phyloP scores from a whole-genome alignment of 2,888 invertebrate species.

The Oscheius sp. region DNA sequence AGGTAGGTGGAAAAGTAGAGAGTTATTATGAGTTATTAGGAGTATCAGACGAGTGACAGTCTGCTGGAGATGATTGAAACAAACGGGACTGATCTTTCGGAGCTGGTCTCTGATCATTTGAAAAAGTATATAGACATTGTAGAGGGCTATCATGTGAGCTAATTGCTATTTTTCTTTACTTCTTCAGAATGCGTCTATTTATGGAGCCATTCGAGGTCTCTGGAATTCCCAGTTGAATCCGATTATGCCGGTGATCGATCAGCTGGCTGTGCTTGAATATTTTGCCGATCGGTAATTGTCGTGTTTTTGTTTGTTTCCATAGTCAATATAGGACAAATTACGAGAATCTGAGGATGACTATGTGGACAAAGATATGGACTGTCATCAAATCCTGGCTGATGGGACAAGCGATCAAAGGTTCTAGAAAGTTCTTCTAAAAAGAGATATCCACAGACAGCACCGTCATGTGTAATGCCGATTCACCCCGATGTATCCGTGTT shows the following conservation, averaged over 20 bases:
- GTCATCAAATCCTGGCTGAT: conserved; percentile 26
- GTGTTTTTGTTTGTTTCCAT: not conserved
- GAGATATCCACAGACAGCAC: not conserved
- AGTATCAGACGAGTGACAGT: conserved; percentile 11
- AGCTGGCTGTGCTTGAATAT: conserved; percentile 47
- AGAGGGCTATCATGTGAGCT: conserved; percentile 46
- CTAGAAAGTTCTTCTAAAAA: not conserved
- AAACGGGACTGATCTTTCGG: conserved; percentile 27
- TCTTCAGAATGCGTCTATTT: conserved; percentile 50
- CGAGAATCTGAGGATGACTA: conserved; percentile 43
- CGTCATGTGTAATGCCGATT: conserved; percentile 41
- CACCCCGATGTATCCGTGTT: conserved; percentile 43
- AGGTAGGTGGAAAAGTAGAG: conserved; percentile 12
- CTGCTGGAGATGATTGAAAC: conserved; percentile 18
- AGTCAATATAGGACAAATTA: conserved; percentile 34
- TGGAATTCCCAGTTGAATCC: conserved; percentile 46
- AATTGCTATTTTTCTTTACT: not conserved
- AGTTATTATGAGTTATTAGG: not conserved
- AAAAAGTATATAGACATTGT: conserved; percentile 39
- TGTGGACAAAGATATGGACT: conserved; percentile 38
- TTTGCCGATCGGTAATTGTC: conserved; percentile 41
- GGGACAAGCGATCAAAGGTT: conserved; percentile 17
- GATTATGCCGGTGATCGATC: conserved; percentile 49
- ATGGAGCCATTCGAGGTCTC: conserved; percentile 47
- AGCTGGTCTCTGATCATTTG: not conserved